Evolutionary conservation across 2,113 vertebrate genomes (phyloP).

Genomic region (Microcebus tavaratra): DNA sequence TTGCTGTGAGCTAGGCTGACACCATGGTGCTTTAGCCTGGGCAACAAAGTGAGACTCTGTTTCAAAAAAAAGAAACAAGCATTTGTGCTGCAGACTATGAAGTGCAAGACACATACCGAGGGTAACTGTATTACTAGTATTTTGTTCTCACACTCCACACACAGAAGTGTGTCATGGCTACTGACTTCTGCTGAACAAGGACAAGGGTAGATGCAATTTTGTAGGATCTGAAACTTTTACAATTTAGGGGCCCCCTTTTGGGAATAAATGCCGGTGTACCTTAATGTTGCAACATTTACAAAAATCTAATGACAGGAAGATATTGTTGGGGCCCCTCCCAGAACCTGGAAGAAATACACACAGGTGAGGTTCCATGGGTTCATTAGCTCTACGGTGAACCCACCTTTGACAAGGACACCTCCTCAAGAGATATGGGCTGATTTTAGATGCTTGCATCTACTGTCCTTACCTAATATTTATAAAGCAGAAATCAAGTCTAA

Average conservation of each 20-base stretch:
- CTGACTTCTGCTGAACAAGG: neutral
- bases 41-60: too few relatives aligned
- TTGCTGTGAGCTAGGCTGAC: too few relatives aligned
- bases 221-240: neutral
- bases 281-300: neutral
- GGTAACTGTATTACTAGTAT: too few relatives aligned
- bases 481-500: neutral
- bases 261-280: neutral
- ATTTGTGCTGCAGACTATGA: neutral
- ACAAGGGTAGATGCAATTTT: neutral
- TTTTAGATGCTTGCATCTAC: neutral
- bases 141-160: neutral
- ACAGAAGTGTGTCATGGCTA: neutral
- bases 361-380: too few relatives aligned
- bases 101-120: neutral
- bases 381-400: neutral
- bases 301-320: neutral
- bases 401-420: neutral
- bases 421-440: neutral
- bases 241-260: neutral
- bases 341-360: neutral
- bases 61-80: neutral
- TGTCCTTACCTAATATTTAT: neutral
- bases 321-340: accelerated
- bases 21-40: too few relatives aligned